Base-by-base conservation (phyloP, 1,140 invertebrate species). In the Euura lappo region DNA sequence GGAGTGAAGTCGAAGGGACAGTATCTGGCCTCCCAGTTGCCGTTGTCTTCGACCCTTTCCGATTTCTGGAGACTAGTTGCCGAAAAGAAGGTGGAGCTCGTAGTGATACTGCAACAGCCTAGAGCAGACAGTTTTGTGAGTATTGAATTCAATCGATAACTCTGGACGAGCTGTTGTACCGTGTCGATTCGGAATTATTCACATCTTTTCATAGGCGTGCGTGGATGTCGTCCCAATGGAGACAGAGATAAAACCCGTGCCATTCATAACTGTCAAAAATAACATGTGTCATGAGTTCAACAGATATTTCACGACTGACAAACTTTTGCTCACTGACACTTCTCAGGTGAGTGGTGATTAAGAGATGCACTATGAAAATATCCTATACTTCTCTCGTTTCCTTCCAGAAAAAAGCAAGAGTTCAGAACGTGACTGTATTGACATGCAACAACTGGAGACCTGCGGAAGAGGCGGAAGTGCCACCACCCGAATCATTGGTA, bases 1-100 rank as follows among this genome's bases (percentile, higher is more conserved):
- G 76, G 79, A 45, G 71, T 82, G 28, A 78, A 69, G 66, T 91
- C 92, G 65, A 92, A 92, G 75, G 69, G 79, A 64, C 91, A 92
- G 45, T 97, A 96, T 81, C 93, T 97, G 65, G 95, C 95, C 1
- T 95, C 95, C 0, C 95, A 97, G 86, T 93, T 95, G 2, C 97
- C 97, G 42, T 86, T 98, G 78, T 93, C 95, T 71, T 93, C 93
- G 80, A 98, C 97, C 70, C 93, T 94, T 83, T 90, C 90, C 65
- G 96, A 98, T 88, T 98, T 98, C 87, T 98, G 97, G 97, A 92
- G 94, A 80, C 97, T 98, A 96, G 83, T 94, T 42, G 90, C 91
- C 71, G 92, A 93, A 79, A 90, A 93, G 65, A 89, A 90, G 80
- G 87, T 93, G 7, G 86, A 89, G 70, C 90, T 91, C 8, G 88